Percentiles rank a stretch among this genome's conserved stretches.
Conservation (phyloP, 2,113 vertebrate genomes). For the Psophia crepitans region DNA sequence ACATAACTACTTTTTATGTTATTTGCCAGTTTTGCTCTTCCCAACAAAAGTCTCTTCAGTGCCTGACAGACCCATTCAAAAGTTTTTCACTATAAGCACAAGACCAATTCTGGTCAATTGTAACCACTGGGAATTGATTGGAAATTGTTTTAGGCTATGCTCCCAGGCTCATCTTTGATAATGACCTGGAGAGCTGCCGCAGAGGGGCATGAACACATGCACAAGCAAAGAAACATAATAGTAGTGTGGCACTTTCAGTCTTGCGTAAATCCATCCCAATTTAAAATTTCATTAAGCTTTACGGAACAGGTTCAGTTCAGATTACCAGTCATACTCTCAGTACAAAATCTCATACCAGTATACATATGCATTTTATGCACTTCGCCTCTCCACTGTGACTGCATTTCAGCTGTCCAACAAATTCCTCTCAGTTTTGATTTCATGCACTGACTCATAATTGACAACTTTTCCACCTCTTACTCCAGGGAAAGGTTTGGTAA, state of each 20-base stretch:
- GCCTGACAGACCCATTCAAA: neutral
- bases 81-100: neutral
- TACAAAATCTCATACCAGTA: neutral
- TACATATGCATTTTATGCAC: neutral
- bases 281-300: neutral
- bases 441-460: neutral
- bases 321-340: neutral
- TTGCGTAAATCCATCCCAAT: neutral
- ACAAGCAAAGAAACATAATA: neutral
- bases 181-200: neutral
- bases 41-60: neutral
- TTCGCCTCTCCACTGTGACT: neutral
- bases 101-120: neutral
- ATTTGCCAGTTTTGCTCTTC: neutral
- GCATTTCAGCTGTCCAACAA: neutral
- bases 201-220: neutral
- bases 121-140: neutral
- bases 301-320: neutral
- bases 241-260: neutral
- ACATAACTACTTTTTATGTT: neutral
- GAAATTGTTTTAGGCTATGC: neutral
- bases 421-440: neutral
- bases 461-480: neutral
- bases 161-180: neutral
- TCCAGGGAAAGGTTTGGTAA: neutral